Percentiles rank a stretch among this genome's conserved stretches.
Evolutionary conservation across 2,888 invertebrate species (phyloP).

Genomic region (Melinaea menophilus): DNA sequence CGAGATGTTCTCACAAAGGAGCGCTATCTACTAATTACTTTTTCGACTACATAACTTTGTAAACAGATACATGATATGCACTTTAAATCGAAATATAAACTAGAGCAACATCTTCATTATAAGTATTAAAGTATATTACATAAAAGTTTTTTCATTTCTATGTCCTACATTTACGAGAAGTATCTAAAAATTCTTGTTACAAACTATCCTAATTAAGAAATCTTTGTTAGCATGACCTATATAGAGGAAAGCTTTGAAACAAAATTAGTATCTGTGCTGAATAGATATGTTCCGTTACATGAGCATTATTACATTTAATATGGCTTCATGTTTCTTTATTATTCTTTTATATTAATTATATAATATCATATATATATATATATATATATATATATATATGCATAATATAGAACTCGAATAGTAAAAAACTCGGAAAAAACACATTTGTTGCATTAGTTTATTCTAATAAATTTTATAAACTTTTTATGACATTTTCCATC

Average conservation of each 20-base stretch:
- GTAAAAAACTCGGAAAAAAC: too few species aligned
- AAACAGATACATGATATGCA: too few species aligned
- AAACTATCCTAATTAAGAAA: slow-evolving; percentile 26
- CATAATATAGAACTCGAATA: too few species aligned
- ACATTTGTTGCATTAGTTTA: too few species aligned
- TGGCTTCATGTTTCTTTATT: too few species aligned
- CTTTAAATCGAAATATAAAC: not conserved
- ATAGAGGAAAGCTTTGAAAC: slow-evolving; percentile 16
- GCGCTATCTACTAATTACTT: slow-evolving; percentile 12
- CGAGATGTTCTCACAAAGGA: slow-evolving; percentile 13
- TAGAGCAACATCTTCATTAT: not conserved
- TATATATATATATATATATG: too few species aligned
- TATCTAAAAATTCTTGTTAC: slow-evolving; percentile 8
- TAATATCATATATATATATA: too few species aligned
- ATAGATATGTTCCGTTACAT: slow-evolving; percentile 3
- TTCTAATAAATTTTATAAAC: too few species aligned
- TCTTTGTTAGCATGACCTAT: slow-evolving; percentile 19
- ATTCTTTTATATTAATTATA: too few species aligned
- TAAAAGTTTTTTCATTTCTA: slow-evolving; percentile 9
- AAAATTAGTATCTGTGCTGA: slow-evolving; percentile 6
- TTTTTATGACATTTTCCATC: too few species aligned
- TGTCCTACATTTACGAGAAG: slow-evolving; percentile 1
- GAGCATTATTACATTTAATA: too few species aligned
- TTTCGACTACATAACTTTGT: slow-evolving; percentile 1
- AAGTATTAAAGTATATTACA: slow-evolving; percentile 1